Conservation (phyloP, 2,797 vertebrate genomes). For the Betta splendens region DNA sequence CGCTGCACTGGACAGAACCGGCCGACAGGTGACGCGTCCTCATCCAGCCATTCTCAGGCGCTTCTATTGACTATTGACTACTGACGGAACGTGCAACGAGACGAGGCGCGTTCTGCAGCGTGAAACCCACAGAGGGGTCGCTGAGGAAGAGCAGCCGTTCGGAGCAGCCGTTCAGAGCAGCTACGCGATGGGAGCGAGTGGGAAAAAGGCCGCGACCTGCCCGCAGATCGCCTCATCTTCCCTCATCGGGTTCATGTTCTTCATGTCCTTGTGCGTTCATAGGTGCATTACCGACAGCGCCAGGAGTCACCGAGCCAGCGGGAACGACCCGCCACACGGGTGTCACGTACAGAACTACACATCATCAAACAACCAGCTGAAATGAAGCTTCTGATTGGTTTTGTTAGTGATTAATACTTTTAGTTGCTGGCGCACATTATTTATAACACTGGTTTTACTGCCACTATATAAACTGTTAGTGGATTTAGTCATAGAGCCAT, state of each 20-base stretch:
- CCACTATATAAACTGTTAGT: slow-evolving; percentile 18
- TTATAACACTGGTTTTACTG: background rate
- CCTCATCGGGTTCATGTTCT: too few species aligned
- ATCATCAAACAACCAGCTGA: background rate
- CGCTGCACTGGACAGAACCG: slow-evolving; percentile 10
- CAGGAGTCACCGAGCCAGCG: slow-evolving; percentile 37
- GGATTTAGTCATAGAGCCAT: slow-evolving; percentile 17
- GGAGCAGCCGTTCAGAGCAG: too few species aligned
- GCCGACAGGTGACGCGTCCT: background rate
- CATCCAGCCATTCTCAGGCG: slow-evolving; percentile 1
- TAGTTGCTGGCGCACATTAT: background rate
- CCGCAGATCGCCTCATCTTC: slow-evolving; percentile 53
- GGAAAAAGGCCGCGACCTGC: slow-evolving; percentile 49
- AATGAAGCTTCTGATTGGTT: slow-evolving; percentile 13
- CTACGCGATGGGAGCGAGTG: too few species aligned
- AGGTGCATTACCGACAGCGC: slow-evolving; percentile 21
- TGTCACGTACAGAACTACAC: too few species aligned
- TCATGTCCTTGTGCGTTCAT: slow-evolving; percentile 25
- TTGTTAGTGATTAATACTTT: slow-evolving; percentile 23
- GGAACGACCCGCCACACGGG: slow-evolving; percentile 34
- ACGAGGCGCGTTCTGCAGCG: background rate
- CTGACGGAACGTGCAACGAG: background rate
- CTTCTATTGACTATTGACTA: background rate
- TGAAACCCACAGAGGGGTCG: slow-evolving; percentile 27
- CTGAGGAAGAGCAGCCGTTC: slow-evolving; percentile 17